Percentiles rank a stretch among this genome's conserved stretches.
phyloP scores from a whole-genome alignment of 2,888 invertebrate genomes.

The Antheraea yamamai region DNA sequence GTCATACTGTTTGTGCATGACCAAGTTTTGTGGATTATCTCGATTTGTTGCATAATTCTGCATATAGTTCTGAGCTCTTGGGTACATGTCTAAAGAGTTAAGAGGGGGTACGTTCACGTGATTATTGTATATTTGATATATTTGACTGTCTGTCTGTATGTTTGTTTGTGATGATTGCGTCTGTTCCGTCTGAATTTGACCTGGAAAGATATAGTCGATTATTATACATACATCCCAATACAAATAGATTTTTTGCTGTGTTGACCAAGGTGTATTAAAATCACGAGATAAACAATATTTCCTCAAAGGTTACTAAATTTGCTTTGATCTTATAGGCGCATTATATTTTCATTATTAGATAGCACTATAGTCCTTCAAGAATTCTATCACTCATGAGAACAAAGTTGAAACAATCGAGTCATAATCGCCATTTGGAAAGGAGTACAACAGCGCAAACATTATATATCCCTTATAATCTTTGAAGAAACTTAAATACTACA shows the following conservation, averaged over 20 bases:
- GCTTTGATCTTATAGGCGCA: neutral
- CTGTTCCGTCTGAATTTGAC: conserved; percentile 51
- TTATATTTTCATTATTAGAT: neutral
- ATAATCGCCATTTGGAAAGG: too few relatives aligned
- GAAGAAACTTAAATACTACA: too few relatives aligned
- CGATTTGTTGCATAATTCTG: conserved; percentile 55
- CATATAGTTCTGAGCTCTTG: conserved; percentile 57
- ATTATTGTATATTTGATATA: conserved; percentile 61
- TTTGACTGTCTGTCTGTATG: conserved; percentile 51
- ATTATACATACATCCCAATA: neutral
- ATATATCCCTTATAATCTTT: too few relatives aligned
- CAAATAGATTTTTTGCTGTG: neutral
- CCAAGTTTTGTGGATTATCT: conserved; percentile 73
- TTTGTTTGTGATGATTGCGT: conserved; percentile 38
- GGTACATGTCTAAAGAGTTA: conserved; percentile 57
- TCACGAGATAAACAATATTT: neutral
- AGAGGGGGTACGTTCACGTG: conserved; percentile 54
- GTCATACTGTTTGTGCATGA: conserved; percentile 65
- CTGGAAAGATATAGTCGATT: conserved; percentile 47
- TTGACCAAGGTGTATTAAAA: neutral
- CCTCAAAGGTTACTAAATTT: neutral
- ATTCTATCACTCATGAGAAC: neutral
- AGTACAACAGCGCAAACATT: too few relatives aligned
- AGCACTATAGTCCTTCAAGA: neutral
- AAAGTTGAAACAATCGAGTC: neutral